A percentile compares a stretch with the other conserved stretches of the same genome.
These are phyloP conservation scores for Hedya salicella DNA, from an alignment of 2,888 invertebrate genomes.

Conservation along the genomic window DNA sequence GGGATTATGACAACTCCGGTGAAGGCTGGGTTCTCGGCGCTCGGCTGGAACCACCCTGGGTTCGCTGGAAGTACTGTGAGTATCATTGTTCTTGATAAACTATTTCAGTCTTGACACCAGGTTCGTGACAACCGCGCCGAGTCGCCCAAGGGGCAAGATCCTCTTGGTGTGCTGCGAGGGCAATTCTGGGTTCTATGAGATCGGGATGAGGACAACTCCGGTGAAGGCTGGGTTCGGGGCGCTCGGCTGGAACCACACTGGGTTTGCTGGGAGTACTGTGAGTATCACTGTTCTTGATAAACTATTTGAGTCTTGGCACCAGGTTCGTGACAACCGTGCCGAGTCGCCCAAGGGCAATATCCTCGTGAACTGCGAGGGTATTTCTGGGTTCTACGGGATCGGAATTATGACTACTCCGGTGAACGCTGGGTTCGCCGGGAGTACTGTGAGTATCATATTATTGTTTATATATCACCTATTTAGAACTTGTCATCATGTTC, in stretches of 20 bases:
- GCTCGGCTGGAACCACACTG: slow-evolving; percentile 99
- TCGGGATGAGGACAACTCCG: slow-evolving; percentile 95
- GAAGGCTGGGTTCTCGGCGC: slow-evolving; percentile 94
- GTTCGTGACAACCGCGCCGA: slow-evolving; percentile 91
- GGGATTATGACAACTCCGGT: slow-evolving; percentile 95
- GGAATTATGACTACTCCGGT: slow-evolving; percentile 95
- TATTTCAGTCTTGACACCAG: slow-evolving; percentile 97
- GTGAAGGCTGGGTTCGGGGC: slow-evolving; percentile 95
- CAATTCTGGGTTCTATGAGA: slow-evolving; percentile 99
- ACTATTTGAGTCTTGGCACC: no score
- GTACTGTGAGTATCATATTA: slow-evolving; percentile 89
- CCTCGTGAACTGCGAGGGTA: slow-evolving; percentile 96
- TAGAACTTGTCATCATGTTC: slow-evolving; percentile 97
- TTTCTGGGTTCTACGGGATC: slow-evolving; percentile 98
- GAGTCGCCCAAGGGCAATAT: slow-evolving; percentile 87
- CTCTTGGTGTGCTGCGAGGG: slow-evolving; percentile 97
- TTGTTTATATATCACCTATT: no score
- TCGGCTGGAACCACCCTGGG: slow-evolving; percentile 99
- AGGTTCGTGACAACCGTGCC: slow-evolving; percentile 92
- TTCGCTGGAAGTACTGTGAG: slow-evolving; percentile 95
- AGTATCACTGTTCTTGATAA: no score
- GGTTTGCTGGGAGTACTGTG: slow-evolving; percentile 96
- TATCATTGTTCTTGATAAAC: no score
- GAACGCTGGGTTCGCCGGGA: slow-evolving; percentile 94
- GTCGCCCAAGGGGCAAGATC: slow-evolving; percentile 86